Conservation (phyloP, 2,888 invertebrate genomes). For the Cremastinae sp. region DNA sequence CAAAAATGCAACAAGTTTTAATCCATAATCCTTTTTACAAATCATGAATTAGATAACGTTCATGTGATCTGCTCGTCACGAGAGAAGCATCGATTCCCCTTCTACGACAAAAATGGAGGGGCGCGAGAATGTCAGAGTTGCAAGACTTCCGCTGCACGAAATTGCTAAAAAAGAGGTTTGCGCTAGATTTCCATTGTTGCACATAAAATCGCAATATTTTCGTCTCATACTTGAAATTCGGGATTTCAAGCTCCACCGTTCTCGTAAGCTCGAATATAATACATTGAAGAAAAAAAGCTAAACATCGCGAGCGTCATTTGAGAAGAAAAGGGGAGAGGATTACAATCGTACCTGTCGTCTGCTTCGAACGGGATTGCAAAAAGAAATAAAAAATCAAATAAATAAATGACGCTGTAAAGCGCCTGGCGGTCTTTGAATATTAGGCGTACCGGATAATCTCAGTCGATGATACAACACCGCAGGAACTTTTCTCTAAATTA, state of each 20-base stretch:
- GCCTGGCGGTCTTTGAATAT: slow-evolving; percentile 43
- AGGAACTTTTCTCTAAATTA: background rate
- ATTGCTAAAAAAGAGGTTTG: slow-evolving; percentile 9
- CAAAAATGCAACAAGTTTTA: background rate
- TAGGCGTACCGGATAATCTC: slow-evolving; percentile 1
- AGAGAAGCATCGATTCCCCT: slow-evolving; percentile 15
- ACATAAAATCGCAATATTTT: background rate
- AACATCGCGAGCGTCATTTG: slow-evolving; percentile 12
- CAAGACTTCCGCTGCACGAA: slow-evolving; percentile 32
- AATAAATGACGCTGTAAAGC: slow-evolving; percentile 8
- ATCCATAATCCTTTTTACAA: slow-evolving; percentile 14
- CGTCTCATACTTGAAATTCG: background rate
- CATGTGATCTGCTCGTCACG: slow-evolving; percentile 52
- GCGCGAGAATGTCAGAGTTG: slow-evolving; percentile 39
- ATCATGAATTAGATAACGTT: slow-evolving; percentile 54
- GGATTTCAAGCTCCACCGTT: background rate
- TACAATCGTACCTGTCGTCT: slow-evolving; percentile 39
- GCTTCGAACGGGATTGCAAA: slow-evolving; percentile 29
- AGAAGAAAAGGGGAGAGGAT: background rate
- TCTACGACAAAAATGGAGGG: background rate
- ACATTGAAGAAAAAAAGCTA: background rate
- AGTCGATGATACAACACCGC: background rate
- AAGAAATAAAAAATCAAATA: slow-evolving; percentile 17
- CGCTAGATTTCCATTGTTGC: background rate
- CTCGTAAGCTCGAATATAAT: background rate